Conservation (phyloP, 1,140 invertebrate species). For the Drosophila oshimai region DNA sequence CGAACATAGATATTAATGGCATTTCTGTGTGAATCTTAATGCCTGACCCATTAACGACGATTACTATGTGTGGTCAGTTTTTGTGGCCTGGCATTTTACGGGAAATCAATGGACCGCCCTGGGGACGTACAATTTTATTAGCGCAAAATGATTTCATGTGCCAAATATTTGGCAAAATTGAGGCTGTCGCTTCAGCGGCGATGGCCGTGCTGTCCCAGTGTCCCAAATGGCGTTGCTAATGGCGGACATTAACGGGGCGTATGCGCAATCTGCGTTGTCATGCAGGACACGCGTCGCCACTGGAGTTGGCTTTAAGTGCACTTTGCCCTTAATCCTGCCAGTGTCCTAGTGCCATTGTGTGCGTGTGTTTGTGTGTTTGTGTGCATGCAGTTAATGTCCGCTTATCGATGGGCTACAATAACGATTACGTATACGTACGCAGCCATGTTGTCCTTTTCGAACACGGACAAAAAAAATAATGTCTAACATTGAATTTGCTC, state of each 20-base stretch:
- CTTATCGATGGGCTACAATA: conserved; percentile 59
- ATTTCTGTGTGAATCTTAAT: conserved; percentile 37
- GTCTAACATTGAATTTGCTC: not conserved
- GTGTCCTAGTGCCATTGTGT: conserved; percentile 8
- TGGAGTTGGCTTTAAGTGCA: conserved; percentile 67
- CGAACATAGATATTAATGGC: conserved; percentile 36
- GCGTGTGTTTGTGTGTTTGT: conserved; percentile 3
- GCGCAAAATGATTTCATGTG: conserved; percentile 79
- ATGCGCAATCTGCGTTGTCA: conserved; percentile 64
- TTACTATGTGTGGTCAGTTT: conserved; percentile 51
- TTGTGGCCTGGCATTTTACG: conserved; percentile 59
- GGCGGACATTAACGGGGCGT: conserved; percentile 71
- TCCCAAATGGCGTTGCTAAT: conserved; percentile 68
- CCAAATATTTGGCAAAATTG: conserved; percentile 78
- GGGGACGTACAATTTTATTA: conserved; percentile 68
- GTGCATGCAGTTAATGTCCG: conserved; percentile 54
- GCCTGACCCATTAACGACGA: conserved; percentile 19
- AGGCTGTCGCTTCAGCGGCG: conserved; percentile 37
- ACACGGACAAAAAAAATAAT: not conserved
- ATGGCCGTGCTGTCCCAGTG: conserved; percentile 47
- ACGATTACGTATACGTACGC: conserved; percentile 42
- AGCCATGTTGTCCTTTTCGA: not conserved
- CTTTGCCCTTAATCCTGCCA: conserved; percentile 56
- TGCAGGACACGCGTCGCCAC: conserved; percentile 50
- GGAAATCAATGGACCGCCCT: conserved; percentile 66